Evolutionary conservation across 2,797 vertebrate species (phyloP).

Genomic region (Peromyscus aztecus): DNA sequence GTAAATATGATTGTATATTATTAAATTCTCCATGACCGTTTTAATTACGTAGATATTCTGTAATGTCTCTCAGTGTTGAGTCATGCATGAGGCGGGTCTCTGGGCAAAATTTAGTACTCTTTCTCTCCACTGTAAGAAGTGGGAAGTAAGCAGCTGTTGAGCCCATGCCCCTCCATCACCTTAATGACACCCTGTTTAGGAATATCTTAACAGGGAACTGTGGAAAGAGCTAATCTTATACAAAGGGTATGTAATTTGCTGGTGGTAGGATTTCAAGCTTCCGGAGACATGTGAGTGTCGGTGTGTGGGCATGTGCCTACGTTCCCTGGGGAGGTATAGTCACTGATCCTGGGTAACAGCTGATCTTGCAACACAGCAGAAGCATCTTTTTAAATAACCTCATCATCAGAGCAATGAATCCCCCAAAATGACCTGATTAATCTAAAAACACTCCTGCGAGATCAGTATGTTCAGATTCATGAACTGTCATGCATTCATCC

Average conservation of each 20-base stretch:
- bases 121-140: not conserved
- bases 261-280: not conserved
- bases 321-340: not conserved
- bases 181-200: not conserved
- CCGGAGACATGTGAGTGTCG: not conserved
- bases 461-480: not conserved
- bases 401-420: not conserved
- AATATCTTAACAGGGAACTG: conserved; percentile 2
- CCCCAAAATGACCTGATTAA: not conserved
- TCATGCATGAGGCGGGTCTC: not conserved
- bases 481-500: not conserved
- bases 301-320: not conserved
- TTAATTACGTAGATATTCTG: conserved; percentile 27
- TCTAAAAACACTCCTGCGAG: not conserved
- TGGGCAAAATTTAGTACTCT: not conserved
- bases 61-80: not conserved
- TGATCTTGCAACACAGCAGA: not conserved
- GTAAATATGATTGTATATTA: conserved; percentile 24
- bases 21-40: conserved; percentile 12
- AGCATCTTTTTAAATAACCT: conserved; percentile 6
- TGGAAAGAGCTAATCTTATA: not conserved
- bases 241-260: not conserved
- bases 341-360: not conserved
- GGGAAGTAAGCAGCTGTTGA: not conserved
- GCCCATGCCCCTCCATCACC: not conserved